Evolutionary conservation across 1,140 invertebrate genomes (phyloP), one percentile per base, ranked within the genome.

Genomic region (Neodiprion lecontei): DNA sequence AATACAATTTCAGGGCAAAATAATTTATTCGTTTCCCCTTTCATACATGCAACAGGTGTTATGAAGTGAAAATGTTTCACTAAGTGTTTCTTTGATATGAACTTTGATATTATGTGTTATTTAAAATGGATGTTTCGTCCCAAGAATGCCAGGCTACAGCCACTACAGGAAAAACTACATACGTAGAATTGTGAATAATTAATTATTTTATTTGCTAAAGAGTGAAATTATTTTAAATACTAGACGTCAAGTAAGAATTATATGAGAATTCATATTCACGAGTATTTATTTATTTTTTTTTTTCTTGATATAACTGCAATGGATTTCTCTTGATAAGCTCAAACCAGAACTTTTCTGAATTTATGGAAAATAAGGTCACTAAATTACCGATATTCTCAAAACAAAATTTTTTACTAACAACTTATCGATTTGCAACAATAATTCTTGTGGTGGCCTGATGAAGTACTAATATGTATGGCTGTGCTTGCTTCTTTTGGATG

Each of bases 401-500:
- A 40, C 28, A 40, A 4, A 40, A 40, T 40, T 40, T 40, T 40
- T 40, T 40, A 40, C 28, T 40, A 40, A 40, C 28, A 40, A 40
- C 28, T 5, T 40, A 40, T 40, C 5, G 28, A 5, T 1, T 40
- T 40, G 28, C 28, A 40, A 40, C 28, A 40, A 40, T 40, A 61
- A 61, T 61, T 61, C 53, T 61, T 61, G 53, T 61, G 53, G 53
- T 61, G 53, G 53, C 53, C n/a, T 61, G 11, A 12, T 61, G 4
- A 61, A 61, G n/a, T 61, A 61, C 53, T 61, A 61, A 61, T 17
- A 61, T 61, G 76, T 77, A 73, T 74, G 76, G 72, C 73, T 72
- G 67, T 74, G 49, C 73, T 70, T 71, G 75, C 75, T 49, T 71
- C 69, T 72, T 68, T 72, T 75, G 78, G 76, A 79, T 79, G 78